Evolutionary conservation across 2,797 vertebrate genomes (phyloP).

Genomic region (Dendrocincla fuliginosa): DNA sequence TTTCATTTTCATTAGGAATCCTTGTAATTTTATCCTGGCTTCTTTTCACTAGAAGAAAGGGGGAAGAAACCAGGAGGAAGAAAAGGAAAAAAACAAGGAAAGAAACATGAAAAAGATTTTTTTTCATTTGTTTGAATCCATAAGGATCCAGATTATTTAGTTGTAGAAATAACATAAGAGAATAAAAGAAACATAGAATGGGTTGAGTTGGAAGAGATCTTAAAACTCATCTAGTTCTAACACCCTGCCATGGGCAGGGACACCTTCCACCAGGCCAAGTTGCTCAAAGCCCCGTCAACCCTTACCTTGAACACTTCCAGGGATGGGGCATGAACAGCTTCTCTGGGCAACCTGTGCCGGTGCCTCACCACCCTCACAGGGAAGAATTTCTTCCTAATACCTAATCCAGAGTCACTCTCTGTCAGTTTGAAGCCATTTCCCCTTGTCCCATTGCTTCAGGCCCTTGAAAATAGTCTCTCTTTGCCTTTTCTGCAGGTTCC

Average conservation of each 20-base stretch:
- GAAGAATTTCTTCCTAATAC: not conserved
- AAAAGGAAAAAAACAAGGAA: not conserved
- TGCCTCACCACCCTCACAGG: rapidly evolving
- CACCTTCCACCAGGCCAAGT: rapidly evolving
- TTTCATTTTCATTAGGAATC: not conserved
- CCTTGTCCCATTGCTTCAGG: not conserved
- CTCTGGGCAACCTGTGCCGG: not conserved
- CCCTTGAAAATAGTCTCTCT: not conserved
- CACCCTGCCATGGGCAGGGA: not conserved
- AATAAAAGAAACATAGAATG: not conserved
- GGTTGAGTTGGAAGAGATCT: not conserved
- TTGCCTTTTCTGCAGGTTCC: not conserved
- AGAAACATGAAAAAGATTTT: not conserved
- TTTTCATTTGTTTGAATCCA: not conserved
- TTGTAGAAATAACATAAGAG: not conserved
- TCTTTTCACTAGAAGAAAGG: not conserved
- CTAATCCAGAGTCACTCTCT: not conserved
- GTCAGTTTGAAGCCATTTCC: not conserved
- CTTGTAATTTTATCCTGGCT: not conserved
- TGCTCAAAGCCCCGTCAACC: rapidly evolving
- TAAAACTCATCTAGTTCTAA: not conserved
- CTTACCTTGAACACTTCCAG: not conserved
- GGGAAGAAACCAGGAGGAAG: not conserved
- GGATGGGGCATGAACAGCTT: not conserved
- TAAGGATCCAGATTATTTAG: not conserved